Percentiles rank a stretch among this genome's conserved stretches.
These are phyloP conservation scores for Episyrphus balteatus DNA, from an alignment of 1,140 invertebrate genomes.

Conservation along the genomic window DNA sequence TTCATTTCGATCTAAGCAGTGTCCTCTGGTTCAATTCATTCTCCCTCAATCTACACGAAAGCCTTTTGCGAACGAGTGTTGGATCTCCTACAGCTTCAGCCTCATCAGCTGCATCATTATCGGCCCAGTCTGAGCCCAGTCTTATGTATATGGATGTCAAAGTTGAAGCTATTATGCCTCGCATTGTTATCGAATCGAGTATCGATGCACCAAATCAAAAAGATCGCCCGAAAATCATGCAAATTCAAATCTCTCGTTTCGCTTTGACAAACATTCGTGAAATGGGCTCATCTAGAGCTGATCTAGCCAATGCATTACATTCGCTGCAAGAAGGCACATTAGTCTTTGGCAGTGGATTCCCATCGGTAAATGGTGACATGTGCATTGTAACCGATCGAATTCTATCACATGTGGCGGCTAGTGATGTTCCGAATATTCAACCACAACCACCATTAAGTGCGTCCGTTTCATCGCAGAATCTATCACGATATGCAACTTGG, in stretches of 20 bases:
- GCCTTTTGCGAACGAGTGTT: constrained; percentile 44
- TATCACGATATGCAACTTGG: constrained; percentile 61
- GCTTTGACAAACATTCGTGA: constrained; percentile 68
- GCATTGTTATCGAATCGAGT: constrained; percentile 38
- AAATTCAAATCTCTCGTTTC: constrained; percentile 67
- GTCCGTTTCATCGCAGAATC: constrained; percentile 26
- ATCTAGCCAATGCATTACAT: constrained; percentile 62
- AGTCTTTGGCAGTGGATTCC: constrained; percentile 63
- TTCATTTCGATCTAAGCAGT: constrained; percentile 74
- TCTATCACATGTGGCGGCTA: constrained; percentile 49
- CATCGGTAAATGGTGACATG: constrained; percentile 50
- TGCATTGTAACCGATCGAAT: constrained; percentile 64
- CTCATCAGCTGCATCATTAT: constrained; percentile 16
- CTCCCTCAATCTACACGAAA: constrained; percentile 70
- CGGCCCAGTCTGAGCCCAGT: constrained; percentile 36
- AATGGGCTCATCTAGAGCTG: constrained; percentile 55
- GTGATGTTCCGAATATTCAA: constrained; percentile 19
- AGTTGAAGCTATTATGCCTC: constrained; percentile 82
- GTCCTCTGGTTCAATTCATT: constrained; percentile 92
- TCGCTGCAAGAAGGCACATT: constrained; percentile 59
- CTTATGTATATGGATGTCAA: constrained; percentile 73
- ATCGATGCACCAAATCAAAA: constrained; percentile 31
- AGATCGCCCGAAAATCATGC: constrained; percentile 66
- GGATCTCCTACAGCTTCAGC: constrained; percentile 23
- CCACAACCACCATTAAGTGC: constrained; percentile 12